Base-by-base conservation (phyloP, 2,888 invertebrate species). In the Drosophila anceps region DNA sequence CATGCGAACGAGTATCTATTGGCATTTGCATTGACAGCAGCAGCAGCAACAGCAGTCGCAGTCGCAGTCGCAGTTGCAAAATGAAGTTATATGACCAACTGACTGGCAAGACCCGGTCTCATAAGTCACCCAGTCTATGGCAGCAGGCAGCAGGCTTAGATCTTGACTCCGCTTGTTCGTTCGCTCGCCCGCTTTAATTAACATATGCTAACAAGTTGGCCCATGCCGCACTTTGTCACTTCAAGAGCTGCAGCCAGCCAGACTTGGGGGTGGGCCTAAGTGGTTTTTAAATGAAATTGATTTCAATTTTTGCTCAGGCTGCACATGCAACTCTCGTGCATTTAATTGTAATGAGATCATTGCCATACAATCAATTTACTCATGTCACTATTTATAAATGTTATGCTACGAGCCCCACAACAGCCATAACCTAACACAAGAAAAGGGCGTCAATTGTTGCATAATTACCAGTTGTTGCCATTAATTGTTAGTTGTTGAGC, bases 141-240 rank as follows among this genome's bases (percentile, higher is more conserved):
- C 80, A 72, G 54, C 81, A 50, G 66, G 82, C 55, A 55, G 29
- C 77, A 54, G 66, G 82, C 37, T 53, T 10, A 10, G 24, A 35
- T 53, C 53, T 35, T 24, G 53, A 20, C 35, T 53, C 51, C 4
- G 51, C 51, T 35, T 8, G 31, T 9, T 35, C 20, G 74, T 60
- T 76, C 69, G 54, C 66, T 76, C 83, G 81, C 85, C 79, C 75
- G 88, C 86, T 80, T 90, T 86, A 87, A 87, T 87, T 87, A 90
- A 90, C 87, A 87, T 87, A 87, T 90, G 87, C 88, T 88, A 87
- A 87, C 90, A 90, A 87, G 88, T 87, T 87, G 80, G 81, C 80
- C 81, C 86, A 81, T 70, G 81, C 88, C 88, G 82, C 81, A 88
- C 83, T 88, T 86, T 88, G 85, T 84, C 88, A 89, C 85, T 84